These are phyloP conservation scores for Brachypodius melanocephalos DNA, from an alignment of 2,113 vertebrate genomes.

Conservation along the genomic window DNA sequence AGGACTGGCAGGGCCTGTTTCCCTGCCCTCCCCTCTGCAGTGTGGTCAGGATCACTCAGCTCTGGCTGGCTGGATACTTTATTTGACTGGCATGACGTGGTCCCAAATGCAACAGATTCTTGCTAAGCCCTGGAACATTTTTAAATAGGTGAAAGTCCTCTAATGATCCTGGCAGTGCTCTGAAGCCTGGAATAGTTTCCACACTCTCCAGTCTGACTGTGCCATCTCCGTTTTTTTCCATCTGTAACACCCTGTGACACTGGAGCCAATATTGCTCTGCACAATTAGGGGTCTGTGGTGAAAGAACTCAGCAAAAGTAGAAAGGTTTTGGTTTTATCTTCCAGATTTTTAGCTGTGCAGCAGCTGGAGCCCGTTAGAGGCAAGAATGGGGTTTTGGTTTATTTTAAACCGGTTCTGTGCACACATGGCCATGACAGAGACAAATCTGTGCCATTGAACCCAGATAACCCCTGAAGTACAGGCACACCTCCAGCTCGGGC, in stretches of 20 bases:
- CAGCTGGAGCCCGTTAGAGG: not conserved
- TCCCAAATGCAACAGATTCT: not conserved
- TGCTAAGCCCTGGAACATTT: not conserved
- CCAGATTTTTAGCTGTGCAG: not conserved
- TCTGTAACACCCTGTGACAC: not conserved
- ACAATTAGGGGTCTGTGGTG: not conserved
- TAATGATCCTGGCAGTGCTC: not conserved
- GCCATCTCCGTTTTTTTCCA: not conserved
- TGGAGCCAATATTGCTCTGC: not conserved
- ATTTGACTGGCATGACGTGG: not conserved
- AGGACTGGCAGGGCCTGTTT: not conserved
- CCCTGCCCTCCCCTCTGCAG: not conserved
- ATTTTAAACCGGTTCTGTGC: not conserved
- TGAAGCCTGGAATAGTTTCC: not conserved
- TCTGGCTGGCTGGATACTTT: not conserved
- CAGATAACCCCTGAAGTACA: not conserved
- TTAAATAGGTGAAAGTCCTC: not conserved
- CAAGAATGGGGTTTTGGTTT: not conserved
- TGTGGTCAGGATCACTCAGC: not conserved
- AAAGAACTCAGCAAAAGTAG: not conserved
- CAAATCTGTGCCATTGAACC: not conserved
- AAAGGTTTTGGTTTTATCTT: not conserved
- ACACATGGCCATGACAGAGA: accelerated
- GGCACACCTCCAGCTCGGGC: not conserved
- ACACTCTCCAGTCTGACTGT: not conserved